Conservation (phyloP, 2,888 invertebrate species). For the Bimastos eiseni region DNA sequence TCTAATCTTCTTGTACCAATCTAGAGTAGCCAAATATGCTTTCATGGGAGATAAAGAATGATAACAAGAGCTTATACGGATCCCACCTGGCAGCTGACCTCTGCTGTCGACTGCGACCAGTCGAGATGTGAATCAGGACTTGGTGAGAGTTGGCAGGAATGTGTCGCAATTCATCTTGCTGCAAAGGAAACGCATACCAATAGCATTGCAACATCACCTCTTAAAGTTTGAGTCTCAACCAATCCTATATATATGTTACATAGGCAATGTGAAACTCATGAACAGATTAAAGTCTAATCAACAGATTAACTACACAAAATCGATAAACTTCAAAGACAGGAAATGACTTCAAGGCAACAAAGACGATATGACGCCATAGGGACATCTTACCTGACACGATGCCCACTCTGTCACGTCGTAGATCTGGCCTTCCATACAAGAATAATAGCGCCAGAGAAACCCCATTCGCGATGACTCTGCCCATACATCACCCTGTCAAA, state of each 20-base stretch:
- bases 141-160: constrained; percentile 86
- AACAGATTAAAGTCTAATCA: background rate
- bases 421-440: constrained; percentile 92
- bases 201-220: constrained; percentile 4
- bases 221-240: background rate
- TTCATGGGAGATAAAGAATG: background rate
- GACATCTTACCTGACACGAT: constrained; percentile 75
- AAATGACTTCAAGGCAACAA: background rate
- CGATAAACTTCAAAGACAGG: background rate
- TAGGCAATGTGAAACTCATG: background rate
- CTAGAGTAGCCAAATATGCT: background rate
- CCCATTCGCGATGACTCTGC: constrained; percentile 86
- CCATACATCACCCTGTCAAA: constrained; percentile 86
- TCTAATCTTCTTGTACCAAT: background rate
- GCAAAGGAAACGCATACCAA: constrained; percentile 57
- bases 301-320: background rate
- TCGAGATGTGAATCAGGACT: constrained; percentile 71
- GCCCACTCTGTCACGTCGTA: constrained; percentile 98
- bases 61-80: background rate
- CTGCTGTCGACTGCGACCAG: constrained; percentile 22
- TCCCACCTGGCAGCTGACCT: background rate
- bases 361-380: background rate
- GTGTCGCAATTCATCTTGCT: constrained; percentile 76
- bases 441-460: constrained; percentile 89
- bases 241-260: background rate